phyloP scores from a whole-genome alignment of 2,113 vertebrate species.

The Fregetta grallaria region DNA sequence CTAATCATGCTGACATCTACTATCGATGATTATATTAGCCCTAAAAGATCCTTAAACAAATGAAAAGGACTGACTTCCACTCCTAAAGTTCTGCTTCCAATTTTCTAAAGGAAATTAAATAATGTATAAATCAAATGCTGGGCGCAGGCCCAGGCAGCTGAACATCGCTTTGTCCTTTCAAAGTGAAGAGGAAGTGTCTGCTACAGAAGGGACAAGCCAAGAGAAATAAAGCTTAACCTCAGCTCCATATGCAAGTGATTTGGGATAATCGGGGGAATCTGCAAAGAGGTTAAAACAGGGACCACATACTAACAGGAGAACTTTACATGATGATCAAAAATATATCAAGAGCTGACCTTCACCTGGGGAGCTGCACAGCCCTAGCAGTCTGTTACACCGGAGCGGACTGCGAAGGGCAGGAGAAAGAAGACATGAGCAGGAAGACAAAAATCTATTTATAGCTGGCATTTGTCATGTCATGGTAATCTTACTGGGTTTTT shows the following conservation, averaged over 20 bases:
- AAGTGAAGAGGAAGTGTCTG: conserved; percentile 87
- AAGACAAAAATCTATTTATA: conserved; percentile 38
- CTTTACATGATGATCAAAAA: conserved; percentile 55
- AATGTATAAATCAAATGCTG: conserved; percentile 87
- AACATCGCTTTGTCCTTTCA: conserved; percentile 87
- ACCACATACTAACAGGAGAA: conserved; percentile 74
- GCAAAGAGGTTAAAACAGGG: conserved; percentile 73
- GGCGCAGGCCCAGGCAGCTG: conserved; percentile 80
- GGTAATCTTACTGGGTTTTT: background rate
- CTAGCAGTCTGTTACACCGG: background rate
- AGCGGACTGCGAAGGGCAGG: background rate
- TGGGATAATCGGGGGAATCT: conserved; percentile 80
- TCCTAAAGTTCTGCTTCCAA: conserved; percentile 82
- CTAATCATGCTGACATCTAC: conserved; percentile 76
- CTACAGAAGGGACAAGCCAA: conserved; percentile 82
- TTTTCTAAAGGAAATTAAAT: conserved; percentile 92
- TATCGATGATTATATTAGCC: conserved; percentile 77
- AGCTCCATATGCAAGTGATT: conserved; percentile 89
- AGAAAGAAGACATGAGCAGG: background rate
- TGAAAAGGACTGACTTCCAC: conserved; percentile 79
- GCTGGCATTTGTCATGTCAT: conserved; percentile 1
- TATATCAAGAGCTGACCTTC: conserved; percentile 38
- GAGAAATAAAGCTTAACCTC: conserved; percentile 89
- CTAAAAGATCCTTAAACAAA: conserved; percentile 81
- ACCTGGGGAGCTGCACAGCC: conserved; percentile 19